phyloP scores from a whole-genome alignment of 1,140 invertebrate genomes.

The Drosophila tani region DNA sequence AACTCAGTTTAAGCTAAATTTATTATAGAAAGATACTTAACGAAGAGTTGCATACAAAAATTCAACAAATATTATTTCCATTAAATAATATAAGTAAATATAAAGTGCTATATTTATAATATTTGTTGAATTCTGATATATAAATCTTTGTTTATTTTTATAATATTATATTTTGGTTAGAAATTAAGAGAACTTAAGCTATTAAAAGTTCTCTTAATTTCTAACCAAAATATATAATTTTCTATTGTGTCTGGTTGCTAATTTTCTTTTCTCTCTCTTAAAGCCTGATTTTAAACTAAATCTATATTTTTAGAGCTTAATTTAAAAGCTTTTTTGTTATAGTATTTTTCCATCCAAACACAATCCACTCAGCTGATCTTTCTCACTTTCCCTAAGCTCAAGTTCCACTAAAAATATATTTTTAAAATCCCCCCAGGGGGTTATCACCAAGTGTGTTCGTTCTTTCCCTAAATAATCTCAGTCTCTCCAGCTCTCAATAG shows the following conservation, averaged over 20 bases:
- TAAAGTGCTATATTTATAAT: too few relatives aligned
- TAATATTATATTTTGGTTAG: too few relatives aligned
- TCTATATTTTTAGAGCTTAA: not conserved
- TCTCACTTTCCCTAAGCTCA: slow-evolving; percentile 2
- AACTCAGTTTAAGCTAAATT: too few relatives aligned
- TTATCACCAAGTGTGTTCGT: slow-evolving; percentile 52
- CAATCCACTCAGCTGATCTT: slow-evolving; percentile 35
- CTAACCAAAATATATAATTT: not conserved
- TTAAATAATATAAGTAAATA: too few relatives aligned
- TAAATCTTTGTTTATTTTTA: too few relatives aligned
- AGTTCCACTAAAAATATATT: slow-evolving; percentile 13
- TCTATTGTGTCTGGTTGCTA: too few relatives aligned
- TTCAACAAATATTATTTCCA: too few relatives aligned
- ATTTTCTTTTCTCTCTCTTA: too few relatives aligned
- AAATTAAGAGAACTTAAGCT: too few relatives aligned
- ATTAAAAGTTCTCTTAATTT: not conserved
- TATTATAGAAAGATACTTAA: too few relatives aligned
- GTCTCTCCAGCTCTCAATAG: slow-evolving; percentile 12
- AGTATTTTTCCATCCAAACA: slow-evolving; percentile 29
- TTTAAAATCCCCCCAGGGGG: slow-evolving; percentile 38
- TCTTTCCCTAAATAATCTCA: slow-evolving; percentile 6
- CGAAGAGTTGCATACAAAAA: too few relatives aligned
- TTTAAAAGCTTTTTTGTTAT: slow-evolving; percentile 3
- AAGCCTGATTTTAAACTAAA: not conserved
- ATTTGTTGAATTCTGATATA: too few relatives aligned